Base-by-base conservation (phyloP, 2,113 vertebrate genomes). In the Cromileptes altivelis region DNA sequence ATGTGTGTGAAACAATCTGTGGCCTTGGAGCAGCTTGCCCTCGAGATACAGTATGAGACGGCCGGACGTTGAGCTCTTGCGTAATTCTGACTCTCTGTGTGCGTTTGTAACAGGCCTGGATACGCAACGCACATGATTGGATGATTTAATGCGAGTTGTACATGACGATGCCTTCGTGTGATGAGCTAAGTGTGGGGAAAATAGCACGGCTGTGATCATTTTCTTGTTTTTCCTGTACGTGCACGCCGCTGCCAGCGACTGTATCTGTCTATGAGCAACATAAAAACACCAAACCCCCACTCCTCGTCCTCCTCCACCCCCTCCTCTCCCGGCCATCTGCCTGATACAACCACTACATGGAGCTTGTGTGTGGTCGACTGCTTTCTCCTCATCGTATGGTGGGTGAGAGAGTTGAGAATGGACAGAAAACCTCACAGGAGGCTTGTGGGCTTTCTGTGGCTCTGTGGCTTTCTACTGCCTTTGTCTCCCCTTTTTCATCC, bases 261-360 rank as follows among this genome's bases (percentile, higher is more conserved):
- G 49, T 83, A 58, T 85, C 80, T 84, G 71, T 80, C 61, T 79
- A 40, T 45, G 67, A 68, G 80, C 80, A 72, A 56, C 84, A 82
- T 81, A 60, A 78, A 88, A 90, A 65, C 80, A 85, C 63, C 25
- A 50, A 78, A 11, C 42, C 71, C 70, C 63, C 45, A 47, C 53
- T 17, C 25, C 33, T 5, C 49, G 27, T 21, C 53, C 19, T 15
- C 64, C 27, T 7, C 53, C 42, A 49, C 85, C 71, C 80, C 72
- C 72, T 78, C 78, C 71, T 82, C 75, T 27, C 53, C 50, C 56
- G 17, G 67, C 85, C 88, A 86, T 90, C 90, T 89, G 87, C 79
- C 83, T 89, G 78, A 86, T 70, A 85, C 64, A 75, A 70, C 78
- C 75, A 78, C 87, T 86, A 88, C 85, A 70, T 50, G 49, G 64